Base-by-base conservation (phyloP, 2,113 vertebrate genomes). In the Colius striatus region DNA sequence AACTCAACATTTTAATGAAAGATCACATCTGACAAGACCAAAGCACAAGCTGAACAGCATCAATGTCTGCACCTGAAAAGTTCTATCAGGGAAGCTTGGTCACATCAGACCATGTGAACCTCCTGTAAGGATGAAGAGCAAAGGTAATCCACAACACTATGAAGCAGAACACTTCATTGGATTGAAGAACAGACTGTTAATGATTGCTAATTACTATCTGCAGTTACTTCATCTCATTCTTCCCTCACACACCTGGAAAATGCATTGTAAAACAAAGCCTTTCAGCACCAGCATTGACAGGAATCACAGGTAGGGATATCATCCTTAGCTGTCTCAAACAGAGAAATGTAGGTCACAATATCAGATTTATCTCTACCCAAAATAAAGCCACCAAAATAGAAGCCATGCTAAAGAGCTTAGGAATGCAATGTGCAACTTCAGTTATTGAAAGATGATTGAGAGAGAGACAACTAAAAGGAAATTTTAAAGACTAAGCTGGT, bases 331-430 rank as follows among this genome's bases (percentile, higher is more conserved):
- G 43, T 11, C 63, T 20, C 65, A 13, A 23, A 36, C 2, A 26
- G 67, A 53, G 66, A 61, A 77, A 93, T 62, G 75, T 58, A 62
- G 90, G 90, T 47, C 95, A 93, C 51, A 26, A 54, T 55, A 93
- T 87, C 88, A 88, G 63, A 70, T 67, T 83, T 27, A 16, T 72
- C 79, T 16, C 67, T 20, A n/a, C 88, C 89, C 79, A 93, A 93
- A 94, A 96, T 88, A 94, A 76, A 19, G 7, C 11, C 65, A 16
- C 34, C 20, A 30, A 81, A 94, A 86, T 30, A 95, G 90, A 54
- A 90, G 51, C 18, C 0, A 4, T 7, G 67, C 83, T 36, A 2
- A 80, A 80, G 90, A 80, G 66, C 91, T 89, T 0, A 7, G 84
- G n/a, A n/a, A 74, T 3, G 76, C 60, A 66, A 80, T 18, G 50